Evolutionary conservation across 2,797 vertebrate genomes (phyloP), one percentile per base, ranked within the genome.

Genomic region (Syngnathus acus): DNA sequence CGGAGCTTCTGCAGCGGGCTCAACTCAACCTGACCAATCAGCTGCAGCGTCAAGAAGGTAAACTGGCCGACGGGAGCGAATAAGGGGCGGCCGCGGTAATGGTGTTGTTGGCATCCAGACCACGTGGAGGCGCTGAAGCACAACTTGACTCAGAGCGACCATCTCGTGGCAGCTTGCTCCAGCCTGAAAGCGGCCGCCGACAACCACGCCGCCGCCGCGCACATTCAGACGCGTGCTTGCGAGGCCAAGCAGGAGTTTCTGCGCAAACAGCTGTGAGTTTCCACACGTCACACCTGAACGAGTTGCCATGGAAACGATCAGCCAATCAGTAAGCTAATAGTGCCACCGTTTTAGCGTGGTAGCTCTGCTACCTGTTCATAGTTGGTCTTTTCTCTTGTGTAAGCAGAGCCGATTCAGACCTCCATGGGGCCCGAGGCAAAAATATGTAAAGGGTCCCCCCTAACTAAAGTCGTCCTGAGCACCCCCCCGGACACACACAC

Each of bases 231-330:
- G 19, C 75, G 59, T 37, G 82, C 60, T 76, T 91, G 90, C 42
- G 32, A 84, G 66, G 74, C 76, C 70, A 62, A 23, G 1, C 63
- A 72, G 68, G 61, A 82, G 72, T 83, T 70, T 66, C 50, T 87
- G 68, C 57, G 89, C 57, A 91, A 80, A 65, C 82, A 91, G 76
- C 80, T 91, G 90, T 92, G 79, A 91, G 90, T 86, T 23, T 45
- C 2, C 9, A 13, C 4, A 8, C 53, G 16, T 11, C 45, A 1
- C 16, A 16, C 1, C 26, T 32, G 26, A 32, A 32, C 26, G 26
- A 32, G 26, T 32, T 32, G 26, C 26, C 26, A 32, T 32, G 26
- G 26, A 32, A 32, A 32, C 26, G 26, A 32, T 32, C 26, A 3
- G 26, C 26, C 26, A 32, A 32, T 32, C 26, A 32, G 26, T 32